Conservation (phyloP, 1,140 invertebrate species). For the Drosophila ercepeae region DNA sequence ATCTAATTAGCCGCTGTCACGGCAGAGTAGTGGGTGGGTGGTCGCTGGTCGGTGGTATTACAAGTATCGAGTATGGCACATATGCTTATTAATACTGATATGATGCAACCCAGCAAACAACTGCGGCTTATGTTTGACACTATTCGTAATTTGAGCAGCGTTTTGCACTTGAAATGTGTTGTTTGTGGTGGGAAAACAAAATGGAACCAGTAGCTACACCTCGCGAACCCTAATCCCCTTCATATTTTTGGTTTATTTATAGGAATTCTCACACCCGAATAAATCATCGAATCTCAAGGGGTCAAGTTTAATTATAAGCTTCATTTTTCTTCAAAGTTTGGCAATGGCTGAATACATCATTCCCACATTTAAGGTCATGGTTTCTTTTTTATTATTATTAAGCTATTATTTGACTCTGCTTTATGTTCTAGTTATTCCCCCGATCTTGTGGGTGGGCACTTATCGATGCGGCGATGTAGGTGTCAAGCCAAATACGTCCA, state of each 20-base stretch:
- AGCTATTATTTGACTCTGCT: background rate
- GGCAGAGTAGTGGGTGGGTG: constrained; percentile 5
- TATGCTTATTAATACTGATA: constrained; percentile 19
- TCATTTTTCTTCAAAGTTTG: background rate
- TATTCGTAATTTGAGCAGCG: constrained; percentile 71
- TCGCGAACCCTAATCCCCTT: background rate
- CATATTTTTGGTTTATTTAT: background rate
- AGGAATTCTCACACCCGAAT: background rate
- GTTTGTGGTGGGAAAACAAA: constrained; percentile 72
- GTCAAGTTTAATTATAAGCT: background rate
- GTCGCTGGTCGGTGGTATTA: background rate
- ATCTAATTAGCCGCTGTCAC: constrained; percentile 69
- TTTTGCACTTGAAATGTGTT: constrained; percentile 65
- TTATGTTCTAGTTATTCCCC: constrained; percentile 16
- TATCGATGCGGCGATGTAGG: constrained; percentile 16
- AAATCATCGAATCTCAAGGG: background rate
- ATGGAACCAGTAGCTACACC: constrained; percentile 32
- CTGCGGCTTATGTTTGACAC: constrained; percentile 65
- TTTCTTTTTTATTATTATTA: background rate
- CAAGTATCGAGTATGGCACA: constrained; percentile 4
- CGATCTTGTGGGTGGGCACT: constrained; percentile 19
- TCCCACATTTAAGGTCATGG: background rate
- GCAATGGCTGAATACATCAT: too few species aligned
- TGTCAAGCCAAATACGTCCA: constrained; percentile 53
- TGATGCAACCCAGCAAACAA: constrained; percentile 76